phyloP scores from a whole-genome alignment of 2,113 vertebrate genomes.

The Notothenia rossii region DNA sequence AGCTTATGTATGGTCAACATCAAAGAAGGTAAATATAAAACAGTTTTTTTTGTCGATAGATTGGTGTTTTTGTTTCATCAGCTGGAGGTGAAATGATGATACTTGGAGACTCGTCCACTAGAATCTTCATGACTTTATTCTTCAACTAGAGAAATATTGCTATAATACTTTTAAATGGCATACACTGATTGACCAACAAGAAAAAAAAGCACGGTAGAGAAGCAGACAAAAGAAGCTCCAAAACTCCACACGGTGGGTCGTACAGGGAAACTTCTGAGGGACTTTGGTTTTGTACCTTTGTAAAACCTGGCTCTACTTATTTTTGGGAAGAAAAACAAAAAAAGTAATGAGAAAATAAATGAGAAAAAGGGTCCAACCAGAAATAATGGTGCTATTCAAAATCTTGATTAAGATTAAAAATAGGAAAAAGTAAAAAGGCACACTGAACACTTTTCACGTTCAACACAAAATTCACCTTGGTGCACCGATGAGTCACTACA shows the following conservation, averaged over 20 bases:
- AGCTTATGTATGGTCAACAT: constrained; percentile 89
- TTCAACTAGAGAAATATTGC: constrained; percentile 92
- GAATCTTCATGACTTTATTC: constrained; percentile 77
- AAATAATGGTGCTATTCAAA: constrained; percentile 58
- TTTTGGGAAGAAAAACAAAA: constrained; percentile 76
- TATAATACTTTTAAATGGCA: constrained; percentile 92
- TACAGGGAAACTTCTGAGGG: constrained; percentile 87
- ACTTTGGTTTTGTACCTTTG: constrained; percentile 95
- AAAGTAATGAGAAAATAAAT: constrained; percentile 70
- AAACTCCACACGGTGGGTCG: constrained; percentile 90
- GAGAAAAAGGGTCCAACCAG: constrained; percentile 51
- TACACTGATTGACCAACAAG: constrained; percentile 81
- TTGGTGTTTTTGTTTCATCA: constrained; percentile 73
- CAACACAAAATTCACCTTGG: constrained; percentile 81
- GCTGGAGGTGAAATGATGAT: constrained; percentile 81
- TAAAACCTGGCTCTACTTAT: constrained; percentile 85
- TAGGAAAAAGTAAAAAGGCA: constrained; percentile 88
- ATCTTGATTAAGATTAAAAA: constrained; percentile 71
- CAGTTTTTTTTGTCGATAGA: constrained; percentile 80
- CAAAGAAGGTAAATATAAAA: constrained; percentile 83
- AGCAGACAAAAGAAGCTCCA: constrained; percentile 77
- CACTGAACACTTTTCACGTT: constrained; percentile 88
- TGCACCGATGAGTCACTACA: constrained; percentile 83
- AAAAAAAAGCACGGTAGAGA: constrained; percentile 66
- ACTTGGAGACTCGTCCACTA: constrained; percentile 83